phyloP scores from a whole-genome alignment of 2,113 vertebrate species.

The Chitala chitala region DNA sequence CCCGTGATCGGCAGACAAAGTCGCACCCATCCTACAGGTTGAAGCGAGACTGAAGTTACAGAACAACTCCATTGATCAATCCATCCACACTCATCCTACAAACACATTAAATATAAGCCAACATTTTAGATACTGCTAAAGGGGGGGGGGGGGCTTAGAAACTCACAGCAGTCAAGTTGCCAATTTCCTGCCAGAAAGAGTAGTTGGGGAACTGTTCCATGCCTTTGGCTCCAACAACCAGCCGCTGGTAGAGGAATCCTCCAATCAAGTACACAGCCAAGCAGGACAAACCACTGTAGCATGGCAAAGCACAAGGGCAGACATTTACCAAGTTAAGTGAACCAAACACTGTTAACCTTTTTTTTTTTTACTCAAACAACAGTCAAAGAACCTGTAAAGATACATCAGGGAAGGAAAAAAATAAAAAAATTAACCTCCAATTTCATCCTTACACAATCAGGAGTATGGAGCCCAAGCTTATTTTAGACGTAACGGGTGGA shows the following conservation, averaged over 20 bases:
- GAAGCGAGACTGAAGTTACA: neutral
- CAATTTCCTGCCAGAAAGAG: conserved; percentile 88
- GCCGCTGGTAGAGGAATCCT: conserved; percentile 89
- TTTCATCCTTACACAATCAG: conserved; percentile 79
- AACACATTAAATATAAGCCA: neutral
- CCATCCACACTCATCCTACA: neutral
- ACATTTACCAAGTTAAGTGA: neutral
- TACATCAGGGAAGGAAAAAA: neutral
- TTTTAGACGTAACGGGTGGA: conserved; percentile 60
- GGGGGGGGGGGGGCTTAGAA: neutral
- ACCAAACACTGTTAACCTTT: neutral
- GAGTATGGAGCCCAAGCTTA: conserved; percentile 81
- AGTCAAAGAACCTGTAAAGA: neutral
- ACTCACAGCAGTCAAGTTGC: conserved; percentile 88
- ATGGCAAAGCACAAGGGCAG: neutral
- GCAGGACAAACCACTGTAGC: conserved; percentile 66
- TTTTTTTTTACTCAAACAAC: neutral
- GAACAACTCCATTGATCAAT: no score
- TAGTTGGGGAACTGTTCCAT: conserved; percentile 93
- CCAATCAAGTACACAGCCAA: conserved; percentile 79
- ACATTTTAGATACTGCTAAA: neutral
- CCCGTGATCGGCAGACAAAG: conserved; percentile 83
- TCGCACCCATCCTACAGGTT: conserved; percentile 85
- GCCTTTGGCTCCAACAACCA: conserved; percentile 90
- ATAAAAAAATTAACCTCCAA: neutral